These are phyloP conservation scores for Pseudois nayaur DNA, from an alignment of 2,113 vertebrate genomes.

Conservation along the genomic window DNA sequence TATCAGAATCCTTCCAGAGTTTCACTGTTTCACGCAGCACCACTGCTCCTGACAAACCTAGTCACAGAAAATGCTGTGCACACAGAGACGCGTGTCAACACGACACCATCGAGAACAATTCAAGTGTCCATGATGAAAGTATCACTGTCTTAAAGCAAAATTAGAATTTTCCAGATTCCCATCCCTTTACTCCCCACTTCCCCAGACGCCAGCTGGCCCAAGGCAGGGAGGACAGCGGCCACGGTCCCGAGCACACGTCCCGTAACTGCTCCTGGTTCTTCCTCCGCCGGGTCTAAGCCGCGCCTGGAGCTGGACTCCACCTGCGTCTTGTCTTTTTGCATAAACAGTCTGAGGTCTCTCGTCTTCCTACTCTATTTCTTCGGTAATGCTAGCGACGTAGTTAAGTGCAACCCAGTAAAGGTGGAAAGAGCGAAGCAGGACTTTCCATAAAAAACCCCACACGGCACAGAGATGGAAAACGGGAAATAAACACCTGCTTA, in stretches of 20 bases:
- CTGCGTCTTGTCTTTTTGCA: fast-evolving
- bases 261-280: fast-evolving
- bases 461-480: neutral
- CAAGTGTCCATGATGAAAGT: no score
- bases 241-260: fast-evolving
- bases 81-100: neutral
- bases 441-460: neutral
- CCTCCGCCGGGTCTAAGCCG: neutral
- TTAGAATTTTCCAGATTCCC: neutral
- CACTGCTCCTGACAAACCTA: neutral
- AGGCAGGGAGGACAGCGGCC: neutral
- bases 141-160: neutral
- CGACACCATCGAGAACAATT: fast-evolving
- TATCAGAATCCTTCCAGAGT: neutral
- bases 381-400: neutral
- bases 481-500: neutral
- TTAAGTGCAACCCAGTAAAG: neutral
- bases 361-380: no score
- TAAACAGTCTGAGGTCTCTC: neutral
- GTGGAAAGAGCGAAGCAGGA: neutral
- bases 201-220: neutral
- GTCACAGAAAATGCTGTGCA: no score
- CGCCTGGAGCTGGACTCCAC: fast-evolving
- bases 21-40: no score
- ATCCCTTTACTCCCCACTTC: neutral